These are phyloP conservation scores for Chaetorhynchus papuensis DNA, from an alignment of 2,113 vertebrate species.

Conservation along the genomic window DNA sequence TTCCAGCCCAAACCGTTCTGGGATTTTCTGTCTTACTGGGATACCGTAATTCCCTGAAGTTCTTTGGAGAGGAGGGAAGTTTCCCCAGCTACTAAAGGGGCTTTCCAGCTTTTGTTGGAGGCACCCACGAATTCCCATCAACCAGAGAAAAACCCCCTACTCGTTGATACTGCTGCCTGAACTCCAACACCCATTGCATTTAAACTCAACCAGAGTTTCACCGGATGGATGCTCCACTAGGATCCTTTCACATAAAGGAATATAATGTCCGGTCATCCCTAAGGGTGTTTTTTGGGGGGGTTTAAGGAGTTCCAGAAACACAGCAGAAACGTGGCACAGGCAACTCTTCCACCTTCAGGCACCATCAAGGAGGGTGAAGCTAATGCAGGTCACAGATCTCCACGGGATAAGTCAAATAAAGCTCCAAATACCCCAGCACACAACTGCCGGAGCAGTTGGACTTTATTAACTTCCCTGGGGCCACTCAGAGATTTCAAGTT, in stretches of 20 bases:
- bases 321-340: background rate
- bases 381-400: background rate
- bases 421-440: background rate
- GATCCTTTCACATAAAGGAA: background rate
- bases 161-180: background rate
- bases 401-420: background rate
- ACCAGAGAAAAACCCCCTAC: background rate
- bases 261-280: fast-evolving
- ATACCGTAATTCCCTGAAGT: background rate
- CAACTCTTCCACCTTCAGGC: background rate
- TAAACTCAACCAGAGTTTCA: background rate
- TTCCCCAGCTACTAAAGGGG: fast-evolving
- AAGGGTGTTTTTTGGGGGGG: background rate
- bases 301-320: background rate
- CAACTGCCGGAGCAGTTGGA: background rate
- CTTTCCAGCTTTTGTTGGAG: background rate
- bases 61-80: background rate
- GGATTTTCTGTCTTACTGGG: background rate
- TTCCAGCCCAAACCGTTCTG: background rate
- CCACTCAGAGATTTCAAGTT: background rate
- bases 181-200: background rate
- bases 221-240: background rate
- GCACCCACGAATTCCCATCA: background rate
- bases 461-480: background rate
- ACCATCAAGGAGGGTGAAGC: background rate